phyloP scores from a whole-genome alignment of 2,113 vertebrate species.

The Isichthys henryi region DNA sequence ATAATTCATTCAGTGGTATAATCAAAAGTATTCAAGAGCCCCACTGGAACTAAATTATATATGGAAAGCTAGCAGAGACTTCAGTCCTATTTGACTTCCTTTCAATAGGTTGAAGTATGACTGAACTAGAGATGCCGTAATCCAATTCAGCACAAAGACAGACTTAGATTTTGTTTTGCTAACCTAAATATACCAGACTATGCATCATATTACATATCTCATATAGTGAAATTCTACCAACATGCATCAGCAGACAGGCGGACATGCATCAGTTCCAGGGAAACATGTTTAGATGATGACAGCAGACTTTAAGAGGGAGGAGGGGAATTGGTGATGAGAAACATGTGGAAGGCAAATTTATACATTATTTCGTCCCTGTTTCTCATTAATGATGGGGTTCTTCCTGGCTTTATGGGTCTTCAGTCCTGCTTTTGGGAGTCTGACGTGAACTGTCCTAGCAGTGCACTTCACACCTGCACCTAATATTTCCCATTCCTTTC shows the following conservation, averaged over 20 bases:
- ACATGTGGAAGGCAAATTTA: no score
- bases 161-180: not conserved
- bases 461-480: no score
- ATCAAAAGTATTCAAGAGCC: not conserved
- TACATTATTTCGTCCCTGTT: no score
- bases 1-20: not conserved
- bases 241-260: conserved; percentile 11
- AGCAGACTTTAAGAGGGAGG: not conserved
- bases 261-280: conserved; percentile 9
- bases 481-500: no score
- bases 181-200: conserved; percentile 11
- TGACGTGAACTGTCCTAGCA: no score
- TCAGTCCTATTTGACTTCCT: not conserved
- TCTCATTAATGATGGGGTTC: no score
- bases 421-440: no score
- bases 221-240: conserved; percentile 8
- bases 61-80: not conserved
- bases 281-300: conserved; percentile 20
- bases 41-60: not conserved
- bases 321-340: not conserved
- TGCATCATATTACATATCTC: not conserved
- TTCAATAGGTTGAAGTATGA: not conserved
- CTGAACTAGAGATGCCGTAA: not conserved
- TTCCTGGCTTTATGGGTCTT: no score
- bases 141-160: not conserved